Base-by-base conservation (phyloP, 2,113 vertebrate genomes). In the Odocoileus hemionus region DNA sequence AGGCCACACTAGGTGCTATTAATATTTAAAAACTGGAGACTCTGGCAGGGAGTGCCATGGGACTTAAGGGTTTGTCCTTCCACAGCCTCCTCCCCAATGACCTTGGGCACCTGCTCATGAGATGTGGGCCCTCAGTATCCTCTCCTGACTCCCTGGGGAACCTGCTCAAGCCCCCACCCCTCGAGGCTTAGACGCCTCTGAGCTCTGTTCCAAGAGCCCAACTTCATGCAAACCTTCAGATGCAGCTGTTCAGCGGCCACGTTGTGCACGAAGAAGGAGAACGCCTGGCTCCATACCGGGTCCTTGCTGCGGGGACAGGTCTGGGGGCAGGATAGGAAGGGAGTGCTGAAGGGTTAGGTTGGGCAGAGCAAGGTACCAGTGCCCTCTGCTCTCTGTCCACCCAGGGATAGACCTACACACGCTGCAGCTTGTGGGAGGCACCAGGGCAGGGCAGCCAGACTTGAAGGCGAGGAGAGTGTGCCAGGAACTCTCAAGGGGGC, bases 211-310 rank as follows among this genome's bases (percentile, higher is more conserved):
- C 50, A 39, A 16, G 61, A 84, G 30, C 93, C 25, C 96, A 26
- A 1, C n/a, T 30, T n/a, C 80, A 67, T 28, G 58, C 97, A 89
- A 84, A 99, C 99, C 99, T 99, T 99, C 74, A 99, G 14, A 0
- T 91, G 98, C 26, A 99, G 99, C 36, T 99, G 98, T 98, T 99
- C 99, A 3, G 98, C 98, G 60, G 98, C 98, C 92, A 99, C 97
- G 23, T 89, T 98, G 74, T 98, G 98, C 45, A 99, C 99, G 76
- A 99, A 99, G 98, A 99, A 99, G 55, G 99, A 99, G 98, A 99
- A 99, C 57, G 98, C 99, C 95, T 99, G 99, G 98, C 99, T 99
- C 99, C 99, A 99, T 0, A 97, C 98, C 0, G 99, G 99, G 98
- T 99, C 99, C 98, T 99, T 99, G 91, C 98, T 99, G 86, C 98